Evolutionary conservation across 1,140 invertebrate species (phyloP).

Genomic region (Notospermus geniculatus): DNA sequence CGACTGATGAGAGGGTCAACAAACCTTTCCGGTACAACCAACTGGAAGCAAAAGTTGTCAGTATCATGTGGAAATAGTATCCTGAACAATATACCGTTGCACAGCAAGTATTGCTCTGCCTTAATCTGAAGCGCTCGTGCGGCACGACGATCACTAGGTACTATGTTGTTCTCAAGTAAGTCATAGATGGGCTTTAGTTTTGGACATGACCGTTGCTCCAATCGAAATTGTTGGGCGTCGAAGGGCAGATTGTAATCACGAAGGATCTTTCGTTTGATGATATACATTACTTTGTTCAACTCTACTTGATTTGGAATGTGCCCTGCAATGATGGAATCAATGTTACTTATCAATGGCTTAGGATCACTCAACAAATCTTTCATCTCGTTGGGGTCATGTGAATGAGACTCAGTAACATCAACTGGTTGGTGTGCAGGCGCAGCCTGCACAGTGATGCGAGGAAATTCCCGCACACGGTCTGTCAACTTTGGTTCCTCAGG

Average conservation of each 20-base stretch:
- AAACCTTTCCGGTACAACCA: conserved; percentile 4
- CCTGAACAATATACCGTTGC: background rate
- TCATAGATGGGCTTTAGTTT: background rate
- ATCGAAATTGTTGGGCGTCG: background rate
- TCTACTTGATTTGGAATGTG: conserved; percentile 4
- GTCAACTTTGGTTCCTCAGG: too few species aligned
- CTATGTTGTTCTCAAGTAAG: conserved; percentile 1
- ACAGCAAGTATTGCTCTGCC: background rate
- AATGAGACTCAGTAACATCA: too few species aligned
- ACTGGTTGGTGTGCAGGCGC: too few species aligned
- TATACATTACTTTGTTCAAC: background rate
- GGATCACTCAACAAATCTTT: background rate
- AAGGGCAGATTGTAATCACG: conserved; percentile 5
- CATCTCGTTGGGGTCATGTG: background rate
- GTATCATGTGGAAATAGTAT: background rate
- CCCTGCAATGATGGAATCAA: background rate
- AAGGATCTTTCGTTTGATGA: conserved; percentile 3
- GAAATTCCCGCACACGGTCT: too few species aligned
- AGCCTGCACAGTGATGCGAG: too few species aligned
- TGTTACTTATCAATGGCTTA: background rate
- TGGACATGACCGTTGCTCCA: background rate
- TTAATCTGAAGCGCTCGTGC: background rate
- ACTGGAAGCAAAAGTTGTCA: conserved; percentile 1
- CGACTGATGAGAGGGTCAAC: background rate
- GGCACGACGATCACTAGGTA: background rate